phyloP scores from a whole-genome alignment of 2,113 vertebrate genomes.

The Saimiri boliviensis region DNA sequence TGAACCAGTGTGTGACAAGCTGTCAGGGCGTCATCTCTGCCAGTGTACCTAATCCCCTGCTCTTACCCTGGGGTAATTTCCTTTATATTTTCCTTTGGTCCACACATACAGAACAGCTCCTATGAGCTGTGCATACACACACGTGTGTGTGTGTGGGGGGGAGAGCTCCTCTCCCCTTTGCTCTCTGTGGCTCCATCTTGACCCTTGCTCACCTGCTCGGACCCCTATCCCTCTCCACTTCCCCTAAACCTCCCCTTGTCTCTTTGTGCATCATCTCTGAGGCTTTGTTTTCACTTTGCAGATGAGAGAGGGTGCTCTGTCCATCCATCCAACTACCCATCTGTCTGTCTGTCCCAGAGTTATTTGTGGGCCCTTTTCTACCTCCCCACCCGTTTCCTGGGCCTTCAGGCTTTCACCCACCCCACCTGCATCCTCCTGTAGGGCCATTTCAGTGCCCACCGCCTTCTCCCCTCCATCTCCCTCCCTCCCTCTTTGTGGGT shows the following conservation, averaged over 20 bases:
- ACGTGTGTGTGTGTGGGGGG: not conserved
- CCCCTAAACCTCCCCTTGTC: not conserved
- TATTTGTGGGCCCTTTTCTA: not conserved
- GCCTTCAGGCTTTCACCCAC: no score
- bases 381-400: not conserved
- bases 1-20: not conserved
- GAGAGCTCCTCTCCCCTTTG: no score
- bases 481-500: not conserved
- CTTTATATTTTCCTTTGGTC: not conserved
- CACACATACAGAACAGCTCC: not conserved
- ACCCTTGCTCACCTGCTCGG: not conserved
- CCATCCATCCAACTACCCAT: not conserved
- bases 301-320: not conserved
- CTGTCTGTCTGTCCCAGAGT: not conserved
- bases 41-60: not conserved
- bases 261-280: not conserved
- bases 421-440: accelerated
- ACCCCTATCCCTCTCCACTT: not conserved
- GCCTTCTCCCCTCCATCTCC: accelerated
- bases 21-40: not conserved
- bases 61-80: not conserved
- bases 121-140: not conserved
- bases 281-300: not conserved
- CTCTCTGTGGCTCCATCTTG: not conserved
- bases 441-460: accelerated